These are phyloP conservation scores for Elephantulus edwardii DNA, from an alignment of 2,113 vertebrate genomes.

Conservation along the genomic window DNA sequence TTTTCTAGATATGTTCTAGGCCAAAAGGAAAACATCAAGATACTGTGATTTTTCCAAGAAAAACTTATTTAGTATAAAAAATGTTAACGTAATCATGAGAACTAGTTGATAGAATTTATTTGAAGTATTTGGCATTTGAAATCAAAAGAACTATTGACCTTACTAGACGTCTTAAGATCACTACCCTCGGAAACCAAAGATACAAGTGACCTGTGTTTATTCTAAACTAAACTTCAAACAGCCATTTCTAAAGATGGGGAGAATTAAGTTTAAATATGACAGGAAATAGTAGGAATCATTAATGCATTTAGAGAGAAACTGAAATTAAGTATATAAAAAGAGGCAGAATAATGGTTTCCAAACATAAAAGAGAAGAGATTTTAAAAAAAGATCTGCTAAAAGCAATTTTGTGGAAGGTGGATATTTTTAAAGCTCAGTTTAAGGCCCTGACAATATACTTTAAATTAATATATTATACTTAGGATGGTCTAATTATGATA, in stretches of 20 bases:
- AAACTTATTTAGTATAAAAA: slow-evolving; percentile 45
- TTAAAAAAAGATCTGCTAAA: slow-evolving; percentile 11
- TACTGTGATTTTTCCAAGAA: slow-evolving; percentile 29
- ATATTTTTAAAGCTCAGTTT: slow-evolving; percentile 46
- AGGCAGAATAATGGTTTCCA: slow-evolving; percentile 9
- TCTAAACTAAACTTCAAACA: not conserved
- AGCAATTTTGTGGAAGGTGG: not conserved
- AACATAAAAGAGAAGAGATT: not conserved
- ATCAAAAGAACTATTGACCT: slow-evolving; percentile 1
- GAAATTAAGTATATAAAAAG: not conserved
- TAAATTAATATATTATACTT: not conserved
- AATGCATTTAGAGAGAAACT: not conserved
- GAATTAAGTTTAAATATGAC: not conserved
- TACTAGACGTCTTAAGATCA: not conserved
- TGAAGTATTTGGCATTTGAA: slow-evolving; percentile 52
- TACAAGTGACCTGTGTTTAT: not conserved
- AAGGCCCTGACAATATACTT: not conserved
- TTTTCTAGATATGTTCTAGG: slow-evolving; percentile 39
- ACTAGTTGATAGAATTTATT: slow-evolving; percentile 13
- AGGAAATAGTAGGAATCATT: slow-evolving; percentile 11
- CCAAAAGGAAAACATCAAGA: slow-evolving; percentile 46
- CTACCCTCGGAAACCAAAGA: not conserved
- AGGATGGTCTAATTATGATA: slow-evolving; percentile 17
- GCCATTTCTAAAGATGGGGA: not conserved
- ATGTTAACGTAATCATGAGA: slow-evolving; percentile 16